A percentile compares a stretch with the other conserved stretches of the same genome.
phyloP scores from a whole-genome alignment of 2,888 invertebrate species.

The Apotomis capreana region DNA sequence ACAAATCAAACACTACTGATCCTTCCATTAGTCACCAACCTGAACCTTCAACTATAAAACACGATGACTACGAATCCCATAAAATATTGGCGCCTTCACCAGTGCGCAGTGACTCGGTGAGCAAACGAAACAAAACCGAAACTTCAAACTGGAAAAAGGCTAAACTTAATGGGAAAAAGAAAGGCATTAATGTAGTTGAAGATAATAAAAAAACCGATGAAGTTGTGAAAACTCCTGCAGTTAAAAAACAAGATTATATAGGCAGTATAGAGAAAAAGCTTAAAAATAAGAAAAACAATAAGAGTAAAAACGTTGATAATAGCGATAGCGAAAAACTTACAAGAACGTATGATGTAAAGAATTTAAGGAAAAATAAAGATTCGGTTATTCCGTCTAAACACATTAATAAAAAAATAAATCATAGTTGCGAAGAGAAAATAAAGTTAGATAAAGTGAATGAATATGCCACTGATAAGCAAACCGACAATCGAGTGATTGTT shows the following conservation, averaged over 20 bases:
- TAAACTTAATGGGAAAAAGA: not conserved
- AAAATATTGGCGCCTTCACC: constrained; percentile 53
- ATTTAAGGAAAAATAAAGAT: not conserved
- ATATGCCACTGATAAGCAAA: too few species aligned
- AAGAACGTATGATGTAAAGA: not conserved
- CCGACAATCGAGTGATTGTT: too few species aligned
- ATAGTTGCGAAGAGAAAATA: too few species aligned
- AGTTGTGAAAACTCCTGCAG: not conserved
- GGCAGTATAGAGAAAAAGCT: not conserved
- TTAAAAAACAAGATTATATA: not conserved
- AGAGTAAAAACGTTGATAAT: not conserved
- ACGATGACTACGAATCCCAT: constrained; percentile 44
- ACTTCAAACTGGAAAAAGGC: not conserved
- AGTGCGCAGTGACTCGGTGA: not conserved
- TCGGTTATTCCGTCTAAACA: not conserved
- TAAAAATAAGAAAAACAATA: not conserved
- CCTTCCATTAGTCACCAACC: not conserved
- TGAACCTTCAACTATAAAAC: constrained; percentile 20
- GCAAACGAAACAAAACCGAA: constrained; percentile 4
- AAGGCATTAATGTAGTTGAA: not conserved
- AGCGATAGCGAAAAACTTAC: not conserved
- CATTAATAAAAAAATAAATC: too few species aligned
- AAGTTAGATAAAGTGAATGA: too few species aligned
- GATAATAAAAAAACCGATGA: not conserved
- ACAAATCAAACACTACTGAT: not conserved